Conservation (phyloP, 2,888 invertebrate genomes). For the Neria commutata region DNA sequence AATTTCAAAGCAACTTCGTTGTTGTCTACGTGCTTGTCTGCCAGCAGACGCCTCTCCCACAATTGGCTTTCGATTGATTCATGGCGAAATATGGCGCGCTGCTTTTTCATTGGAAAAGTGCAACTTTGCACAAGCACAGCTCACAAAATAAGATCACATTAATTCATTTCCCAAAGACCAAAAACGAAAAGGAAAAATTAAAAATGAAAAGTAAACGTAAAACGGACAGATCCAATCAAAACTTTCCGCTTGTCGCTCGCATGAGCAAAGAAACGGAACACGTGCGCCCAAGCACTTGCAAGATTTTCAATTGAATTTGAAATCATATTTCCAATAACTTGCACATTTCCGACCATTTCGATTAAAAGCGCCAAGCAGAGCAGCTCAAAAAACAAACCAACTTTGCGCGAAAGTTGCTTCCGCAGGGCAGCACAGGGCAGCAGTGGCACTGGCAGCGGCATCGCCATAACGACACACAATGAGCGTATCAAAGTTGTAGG, state of each 20-base stretch:
- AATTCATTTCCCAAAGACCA: not conserved
- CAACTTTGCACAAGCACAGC: no score
- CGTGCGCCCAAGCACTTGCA: not conserved
- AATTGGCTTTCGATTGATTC: no score
- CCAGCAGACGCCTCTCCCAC: no score
- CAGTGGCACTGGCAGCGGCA: not conserved
- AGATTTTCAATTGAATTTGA: conserved; percentile 1
- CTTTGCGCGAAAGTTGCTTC: not conserved
- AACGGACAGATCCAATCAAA: not conserved
- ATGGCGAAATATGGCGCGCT: no score
- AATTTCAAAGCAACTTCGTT: no score
- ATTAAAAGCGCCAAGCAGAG: not conserved
- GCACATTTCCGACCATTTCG: not conserved
- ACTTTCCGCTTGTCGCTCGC: no score
- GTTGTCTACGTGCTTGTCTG: no score
- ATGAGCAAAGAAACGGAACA: not conserved
- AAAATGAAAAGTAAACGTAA: no score
- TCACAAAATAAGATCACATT: not conserved
- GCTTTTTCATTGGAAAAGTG: no score
- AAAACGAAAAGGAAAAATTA: not conserved
- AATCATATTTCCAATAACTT: conserved; percentile 6
- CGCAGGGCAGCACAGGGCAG: not conserved
- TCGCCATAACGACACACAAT: not conserved
- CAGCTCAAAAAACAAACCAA: no score
- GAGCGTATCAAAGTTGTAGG: not conserved